A percentile compares a stretch with the other conserved stretches of the same genome.
Evolutionary conservation across 2,888 invertebrate species (phyloP).

Genomic region (Onthophagus sagittarius): DNA sequence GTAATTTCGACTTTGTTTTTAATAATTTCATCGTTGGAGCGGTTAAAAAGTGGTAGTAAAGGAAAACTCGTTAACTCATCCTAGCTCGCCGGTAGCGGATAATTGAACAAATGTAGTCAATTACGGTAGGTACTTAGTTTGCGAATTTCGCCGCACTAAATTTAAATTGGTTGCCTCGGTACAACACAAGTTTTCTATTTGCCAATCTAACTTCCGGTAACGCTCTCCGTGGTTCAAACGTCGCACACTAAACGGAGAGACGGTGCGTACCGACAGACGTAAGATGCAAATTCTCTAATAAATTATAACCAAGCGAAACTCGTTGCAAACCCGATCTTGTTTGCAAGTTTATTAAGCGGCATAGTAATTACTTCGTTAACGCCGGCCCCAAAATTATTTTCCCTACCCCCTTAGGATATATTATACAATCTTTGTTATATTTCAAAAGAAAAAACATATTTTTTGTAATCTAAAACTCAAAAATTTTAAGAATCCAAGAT

Average conservation of each 20-base stretch:
- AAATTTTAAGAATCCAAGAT: no score
- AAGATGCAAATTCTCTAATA: conserved; percentile 6
- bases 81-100: background rate
- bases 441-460: no score
- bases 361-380: conserved; percentile 31
- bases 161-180: background rate
- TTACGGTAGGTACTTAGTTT: background rate
- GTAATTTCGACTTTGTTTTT: background rate
- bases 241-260: background rate
- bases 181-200: background rate
- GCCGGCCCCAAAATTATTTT: background rate
- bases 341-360: conserved; percentile 33
- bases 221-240: background rate
- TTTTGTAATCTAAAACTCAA: no score
- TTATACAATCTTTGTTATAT: no score
- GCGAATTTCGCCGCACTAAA: background rate
- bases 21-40: background rate
- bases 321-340: conserved; percentile 24
- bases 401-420: background rate
- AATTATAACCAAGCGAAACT: conserved; percentile 7
- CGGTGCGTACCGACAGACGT: background rate
- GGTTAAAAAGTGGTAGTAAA: background rate
- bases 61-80: background rate
- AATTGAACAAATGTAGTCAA: background rate
- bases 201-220: background rate